Evolutionary conservation across 2,797 vertebrate genomes (phyloP), one percentile per base, ranked within the genome.

Genomic region (Pseudochaenichthys georgianus): DNA sequence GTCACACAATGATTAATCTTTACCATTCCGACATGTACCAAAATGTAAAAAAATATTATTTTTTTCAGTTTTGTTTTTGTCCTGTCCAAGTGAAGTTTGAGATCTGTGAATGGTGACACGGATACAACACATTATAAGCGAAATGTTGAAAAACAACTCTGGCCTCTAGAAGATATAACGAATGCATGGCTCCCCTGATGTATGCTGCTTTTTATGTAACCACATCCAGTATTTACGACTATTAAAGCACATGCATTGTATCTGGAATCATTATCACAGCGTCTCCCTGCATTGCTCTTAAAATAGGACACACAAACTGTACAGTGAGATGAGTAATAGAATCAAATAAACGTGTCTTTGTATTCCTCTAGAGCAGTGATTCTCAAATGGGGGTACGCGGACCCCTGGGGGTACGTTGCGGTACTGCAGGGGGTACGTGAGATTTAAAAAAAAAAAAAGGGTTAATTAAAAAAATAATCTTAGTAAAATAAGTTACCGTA

Each of bases 231-330:
- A 51, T 55, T 72, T 75, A 75, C 75, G 84, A 60, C 82, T 60
- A 57, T 83, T 80, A 77, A 54, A 70, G 83, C 80, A 64, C 81
- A 84, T 7, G 70, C 70, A 71, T 57, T 74, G 70, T 68, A 84
- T 85, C 85, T 64, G 63, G 68, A 79, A 57, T 86, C 87, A 78
- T 89, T 86, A 82, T 78, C 81, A 71, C 84, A 34, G 70, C 58
- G 54, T 66, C 63, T 42, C 61, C 7, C 55, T 13, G 42, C 41
- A 10, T 61, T 45, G 59, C 51, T 54, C 34, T 79, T 74, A 73
- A 80, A 80, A 72, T 38, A 68, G 42, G 51, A 54, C 47, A 38
- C 38, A n/a, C 58, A 59, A 9, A 60, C 34, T 34, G 34, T 9
- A 19, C 47, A 47, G 52, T 9, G 28, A 63, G 61, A 55, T 31